Percentiles rank a stretch among this genome's conserved stretches.
phyloP scores from a whole-genome alignment of 1,140 invertebrate genomes.

The Drosophila orosa region DNA sequence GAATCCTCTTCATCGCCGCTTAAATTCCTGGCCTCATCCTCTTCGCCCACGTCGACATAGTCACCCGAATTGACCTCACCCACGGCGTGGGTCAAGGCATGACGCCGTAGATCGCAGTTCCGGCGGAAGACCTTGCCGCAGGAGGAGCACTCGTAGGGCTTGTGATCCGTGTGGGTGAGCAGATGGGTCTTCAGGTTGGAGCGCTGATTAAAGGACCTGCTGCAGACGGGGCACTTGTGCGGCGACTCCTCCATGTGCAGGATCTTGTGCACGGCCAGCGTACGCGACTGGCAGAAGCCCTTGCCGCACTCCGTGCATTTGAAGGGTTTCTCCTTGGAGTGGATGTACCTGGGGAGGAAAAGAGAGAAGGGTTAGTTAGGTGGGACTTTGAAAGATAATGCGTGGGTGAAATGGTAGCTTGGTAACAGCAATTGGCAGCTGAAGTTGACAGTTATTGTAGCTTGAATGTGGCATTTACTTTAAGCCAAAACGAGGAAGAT shows the following conservation, averaged over 20 bases:
- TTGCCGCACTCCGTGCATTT: slow-evolving; percentile 98
- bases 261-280: slow-evolving; percentile 96
- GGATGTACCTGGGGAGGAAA: slow-evolving; percentile 92
- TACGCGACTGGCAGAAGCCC: slow-evolving; percentile 97
- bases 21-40: slow-evolving; percentile 85
- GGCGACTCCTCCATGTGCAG: slow-evolving; percentile 96
- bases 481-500: slow-evolving; percentile 9
- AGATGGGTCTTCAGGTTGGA: slow-evolving; percentile 97
- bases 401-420: slow-evolving; percentile 38
- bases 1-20: slow-evolving; percentile 86
- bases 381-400: slow-evolving; percentile 29
- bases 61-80: slow-evolving; percentile 90
- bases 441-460: slow-evolving; percentile 72
- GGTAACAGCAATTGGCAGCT: slow-evolving; percentile 50
- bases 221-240: slow-evolving; percentile 96
- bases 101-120: slow-evolving; percentile 93
- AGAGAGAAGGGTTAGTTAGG: slow-evolving; percentile 69
- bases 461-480: slow-evolving; percentile 16
- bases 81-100: slow-evolving; percentile 93
- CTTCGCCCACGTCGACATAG: slow-evolving; percentile 87
- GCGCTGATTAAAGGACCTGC: slow-evolving; percentile 94
- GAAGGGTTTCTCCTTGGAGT: slow-evolving; percentile 98
- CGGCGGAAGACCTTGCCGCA: slow-evolving; percentile 95
- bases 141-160: slow-evolving; percentile 95
- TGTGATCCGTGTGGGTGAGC: slow-evolving; percentile 97